Evolutionary conservation across 2,797 vertebrate species (phyloP).

Genomic region (Oreonectes daqikongensis): DNA sequence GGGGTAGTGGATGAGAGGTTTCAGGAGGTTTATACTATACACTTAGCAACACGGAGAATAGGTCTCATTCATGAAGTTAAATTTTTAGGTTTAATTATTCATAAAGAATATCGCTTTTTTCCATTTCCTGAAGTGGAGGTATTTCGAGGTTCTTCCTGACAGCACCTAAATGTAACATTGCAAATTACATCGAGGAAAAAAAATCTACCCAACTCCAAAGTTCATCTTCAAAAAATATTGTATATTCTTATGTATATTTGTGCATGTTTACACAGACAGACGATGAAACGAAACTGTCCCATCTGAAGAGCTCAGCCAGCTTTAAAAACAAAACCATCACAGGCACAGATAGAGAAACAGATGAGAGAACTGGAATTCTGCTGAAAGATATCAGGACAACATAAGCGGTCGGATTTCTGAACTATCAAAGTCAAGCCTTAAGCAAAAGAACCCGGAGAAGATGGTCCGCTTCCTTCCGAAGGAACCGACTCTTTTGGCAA

Average conservation of each 20-base stretch:
- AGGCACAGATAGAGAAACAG: slow-evolving; percentile 26
- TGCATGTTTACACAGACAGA: not conserved
- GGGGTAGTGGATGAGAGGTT: slow-evolving; percentile 14
- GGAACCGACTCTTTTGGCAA: slow-evolving; percentile 45
- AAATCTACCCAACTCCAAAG: too few relatives aligned
- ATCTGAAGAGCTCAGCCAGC: slow-evolving; percentile 6
- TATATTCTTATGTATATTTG: not conserved
- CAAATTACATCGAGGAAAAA: too few relatives aligned
- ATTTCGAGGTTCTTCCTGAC: too few relatives aligned
- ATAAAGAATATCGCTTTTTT: too few relatives aligned
- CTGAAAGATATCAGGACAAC: slow-evolving; percentile 43
- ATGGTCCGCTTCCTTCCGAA: slow-evolving; percentile 46
- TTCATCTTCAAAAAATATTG: too few relatives aligned
- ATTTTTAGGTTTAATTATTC: too few relatives aligned
- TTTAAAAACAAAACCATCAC: slow-evolving; percentile 23
- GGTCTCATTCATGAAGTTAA: not conserved
- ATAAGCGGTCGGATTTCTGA: slow-evolving; percentile 41
- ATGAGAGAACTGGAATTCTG: slow-evolving; percentile 36
- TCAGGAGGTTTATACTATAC: slow-evolving; percentile 21
- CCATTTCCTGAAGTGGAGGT: too few relatives aligned
- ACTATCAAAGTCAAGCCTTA: slow-evolving; percentile 46
- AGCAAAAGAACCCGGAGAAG: slow-evolving; percentile 37
- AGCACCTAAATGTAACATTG: too few relatives aligned
- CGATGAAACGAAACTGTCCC: not conserved
- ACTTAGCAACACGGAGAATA: not conserved